Evolutionary conservation across 2,888 invertebrate species (phyloP).

Genomic region (Mesochorus sp.): DNA sequence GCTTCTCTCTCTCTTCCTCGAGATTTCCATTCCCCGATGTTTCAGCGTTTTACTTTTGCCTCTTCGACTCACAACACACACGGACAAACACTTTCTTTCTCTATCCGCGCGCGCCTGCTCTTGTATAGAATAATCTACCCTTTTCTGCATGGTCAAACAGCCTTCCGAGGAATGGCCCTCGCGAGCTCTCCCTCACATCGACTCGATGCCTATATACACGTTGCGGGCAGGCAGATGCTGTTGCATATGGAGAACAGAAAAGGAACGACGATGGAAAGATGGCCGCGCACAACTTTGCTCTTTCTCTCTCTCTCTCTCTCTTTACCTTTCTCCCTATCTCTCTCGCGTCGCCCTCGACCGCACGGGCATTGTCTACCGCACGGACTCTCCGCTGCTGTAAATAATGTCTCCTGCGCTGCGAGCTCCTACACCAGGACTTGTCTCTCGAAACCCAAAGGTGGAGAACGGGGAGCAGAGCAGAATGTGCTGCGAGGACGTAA

Average conservation of each 20-base stretch:
- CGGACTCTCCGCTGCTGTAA: slow-evolving; percentile 66
- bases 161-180: slow-evolving; percentile 2
- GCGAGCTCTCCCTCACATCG: neutral
- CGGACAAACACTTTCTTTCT: neutral
- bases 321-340: neutral
- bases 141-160: slow-evolving; percentile 18
- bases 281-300: slow-evolving; percentile 67
- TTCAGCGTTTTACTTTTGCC: slow-evolving; percentile 12
- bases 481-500: too few species aligned
- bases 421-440: slow-evolving; percentile 19
- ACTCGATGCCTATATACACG: too few species aligned
- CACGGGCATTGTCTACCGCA: slow-evolving; percentile 78
- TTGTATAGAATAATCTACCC: slow-evolving; percentile 24
- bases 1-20: neutral
- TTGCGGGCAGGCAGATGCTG: slow-evolving; percentile 74
- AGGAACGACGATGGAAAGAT: slow-evolving; percentile 80
- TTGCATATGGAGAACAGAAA: slow-evolving; percentile 81
- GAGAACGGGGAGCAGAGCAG: too few species aligned
- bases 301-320: slow-evolving; percentile 31
- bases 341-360: slow-evolving; percentile 26
- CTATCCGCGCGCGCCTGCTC: neutral
- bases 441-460: too few species aligned
- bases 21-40: slow-evolving; percentile 6
- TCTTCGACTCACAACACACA: neutral
- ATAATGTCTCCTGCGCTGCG: slow-evolving; percentile 19